Percentiles rank a stretch among this genome's conserved stretches.
Evolutionary conservation across 2,113 vertebrate genomes (phyloP).

Genomic region (Panthera uncia): DNA sequence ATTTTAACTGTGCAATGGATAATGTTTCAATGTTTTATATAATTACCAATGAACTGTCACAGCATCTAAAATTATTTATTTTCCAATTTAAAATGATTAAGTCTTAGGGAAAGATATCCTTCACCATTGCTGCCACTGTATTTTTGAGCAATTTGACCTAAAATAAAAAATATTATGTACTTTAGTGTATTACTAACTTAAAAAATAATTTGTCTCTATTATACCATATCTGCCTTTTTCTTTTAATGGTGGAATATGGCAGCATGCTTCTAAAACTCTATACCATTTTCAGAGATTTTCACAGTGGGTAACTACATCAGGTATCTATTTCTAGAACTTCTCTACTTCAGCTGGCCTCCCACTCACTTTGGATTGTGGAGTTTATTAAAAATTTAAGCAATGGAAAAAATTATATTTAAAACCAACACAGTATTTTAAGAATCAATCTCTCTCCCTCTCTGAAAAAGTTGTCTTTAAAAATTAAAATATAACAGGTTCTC

Average conservation of each 20-base stretch:
- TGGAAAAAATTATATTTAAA: slow-evolving; percentile 22
- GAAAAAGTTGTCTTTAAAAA: not conserved
- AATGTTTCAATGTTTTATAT: not conserved
- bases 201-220: not conserved
- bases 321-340: slow-evolving; percentile 60
- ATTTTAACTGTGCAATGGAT: not conserved
- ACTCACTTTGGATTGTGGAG: not conserved
- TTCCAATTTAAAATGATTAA: not conserved
- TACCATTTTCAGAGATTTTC: slow-evolving; percentile 27
- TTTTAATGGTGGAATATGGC: not conserved
- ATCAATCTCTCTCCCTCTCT: accelerated
- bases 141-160: not conserved
- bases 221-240: not conserved
- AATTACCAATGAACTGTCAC: not conserved
- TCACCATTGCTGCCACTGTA: not conserved
- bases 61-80: not conserved
- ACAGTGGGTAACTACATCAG: not conserved
- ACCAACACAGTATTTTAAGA: not conserved
- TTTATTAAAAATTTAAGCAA: slow-evolving; percentile 62
- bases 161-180: not conserved
- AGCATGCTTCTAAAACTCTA: not conserved
- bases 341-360: not conserved
- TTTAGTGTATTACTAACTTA: not conserved
- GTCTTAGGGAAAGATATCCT: not conserved
- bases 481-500: not conserved